phyloP scores from a whole-genome alignment of 2,797 vertebrate genomes.

The Moxostoma hubbsi region DNA sequence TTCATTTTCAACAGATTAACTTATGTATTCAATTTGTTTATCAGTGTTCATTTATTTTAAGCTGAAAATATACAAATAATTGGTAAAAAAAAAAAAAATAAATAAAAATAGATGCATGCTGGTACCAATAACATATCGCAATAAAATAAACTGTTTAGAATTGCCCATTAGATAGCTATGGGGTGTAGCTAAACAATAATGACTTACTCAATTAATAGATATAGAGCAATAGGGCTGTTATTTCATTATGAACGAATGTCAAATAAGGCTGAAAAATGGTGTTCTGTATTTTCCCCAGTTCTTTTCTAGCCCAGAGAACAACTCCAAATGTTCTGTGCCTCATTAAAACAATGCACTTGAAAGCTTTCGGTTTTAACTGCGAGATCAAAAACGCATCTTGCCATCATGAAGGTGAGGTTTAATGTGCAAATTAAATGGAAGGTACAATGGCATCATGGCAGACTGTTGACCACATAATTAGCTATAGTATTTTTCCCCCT shows the following conservation, averaged over 20 bases:
- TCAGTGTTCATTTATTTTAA: slow-evolving; percentile 31
- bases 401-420: slow-evolving; percentile 66
- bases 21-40: slow-evolving; percentile 12
- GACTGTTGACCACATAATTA: slow-evolving; percentile 75
- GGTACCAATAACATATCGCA: slow-evolving; percentile 40
- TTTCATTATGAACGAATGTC: too few species aligned
- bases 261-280: too few species aligned
- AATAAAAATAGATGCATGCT: slow-evolving; percentile 38
- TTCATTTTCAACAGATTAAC: slow-evolving; percentile 60
- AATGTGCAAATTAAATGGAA: slow-evolving; percentile 71
- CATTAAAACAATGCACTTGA: slow-evolving; percentile 75
- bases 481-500: slow-evolving; percentile 51
- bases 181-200: slow-evolving; percentile 53
- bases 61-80: slow-evolving; percentile 53
- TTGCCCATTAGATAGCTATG: slow-evolving; percentile 29
- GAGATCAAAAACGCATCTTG: slow-evolving; percentile 71
- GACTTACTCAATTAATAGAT: slow-evolving; percentile 60
- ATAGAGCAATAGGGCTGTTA: slow-evolving; percentile 33
- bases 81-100: slow-evolving; percentile 24
- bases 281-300: too few species aligned
- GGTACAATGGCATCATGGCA: slow-evolving; percentile 61
- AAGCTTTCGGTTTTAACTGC: slow-evolving; percentile 62
- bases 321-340: slow-evolving; percentile 66
- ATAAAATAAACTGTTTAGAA: slow-evolving; percentile 27
- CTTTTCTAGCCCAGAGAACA: slow-evolving; percentile 42